These are phyloP conservation scores for Turdus rufiventris DNA, from an alignment of 2,113 vertebrate species.

Conservation along the genomic window DNA sequence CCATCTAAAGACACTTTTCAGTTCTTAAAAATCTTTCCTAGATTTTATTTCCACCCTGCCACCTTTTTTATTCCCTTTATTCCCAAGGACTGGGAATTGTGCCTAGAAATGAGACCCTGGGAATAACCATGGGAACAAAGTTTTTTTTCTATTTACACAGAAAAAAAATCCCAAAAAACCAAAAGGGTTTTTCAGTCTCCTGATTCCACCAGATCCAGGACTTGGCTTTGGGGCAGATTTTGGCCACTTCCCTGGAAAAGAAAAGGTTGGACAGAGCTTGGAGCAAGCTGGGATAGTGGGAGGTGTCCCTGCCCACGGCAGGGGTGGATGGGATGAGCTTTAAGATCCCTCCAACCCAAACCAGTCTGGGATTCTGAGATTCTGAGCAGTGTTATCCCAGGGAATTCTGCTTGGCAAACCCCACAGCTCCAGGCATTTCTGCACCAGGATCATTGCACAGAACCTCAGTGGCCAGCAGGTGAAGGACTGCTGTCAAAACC, in stretches of 20 bases:
- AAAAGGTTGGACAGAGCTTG: neutral
- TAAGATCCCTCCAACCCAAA: neutral
- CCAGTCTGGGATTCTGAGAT: neutral
- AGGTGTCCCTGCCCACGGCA: neutral
- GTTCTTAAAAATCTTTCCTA: neutral
- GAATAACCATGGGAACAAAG: neutral
- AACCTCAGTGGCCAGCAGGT: neutral
- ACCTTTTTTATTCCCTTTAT: neutral
- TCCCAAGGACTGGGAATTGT: neutral
- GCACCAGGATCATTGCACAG: neutral
- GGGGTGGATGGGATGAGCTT: neutral
- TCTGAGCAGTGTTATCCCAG: neutral
- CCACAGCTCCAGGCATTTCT: neutral
- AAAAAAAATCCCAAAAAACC: rapidly evolving
- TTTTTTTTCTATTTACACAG: neutral
- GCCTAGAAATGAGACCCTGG: neutral
- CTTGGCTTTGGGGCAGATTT: neutral
- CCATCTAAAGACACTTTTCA: neutral
- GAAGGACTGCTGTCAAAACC: neutral
- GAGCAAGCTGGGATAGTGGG: neutral
- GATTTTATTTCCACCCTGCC: neutral
- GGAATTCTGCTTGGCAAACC: neutral
- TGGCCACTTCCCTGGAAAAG: neutral
- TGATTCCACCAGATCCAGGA: neutral
- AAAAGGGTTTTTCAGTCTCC: neutral